These are phyloP conservation scores for Masnerella sp. DNA, from an alignment of 2,888 invertebrate genomes.

Conservation along the genomic window DNA sequence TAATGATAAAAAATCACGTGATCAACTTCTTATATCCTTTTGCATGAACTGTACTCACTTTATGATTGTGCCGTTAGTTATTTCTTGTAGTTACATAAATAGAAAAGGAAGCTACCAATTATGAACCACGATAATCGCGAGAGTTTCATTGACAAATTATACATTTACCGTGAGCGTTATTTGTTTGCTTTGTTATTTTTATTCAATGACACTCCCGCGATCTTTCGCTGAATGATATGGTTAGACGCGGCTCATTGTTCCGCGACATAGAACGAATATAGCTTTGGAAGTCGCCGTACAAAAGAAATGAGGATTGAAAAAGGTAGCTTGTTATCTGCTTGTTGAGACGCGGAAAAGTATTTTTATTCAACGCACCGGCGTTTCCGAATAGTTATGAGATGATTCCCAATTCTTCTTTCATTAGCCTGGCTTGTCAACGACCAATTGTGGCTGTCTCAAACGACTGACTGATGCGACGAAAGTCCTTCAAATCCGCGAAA, in stretches of 20 bases:
- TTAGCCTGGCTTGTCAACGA: constrained; percentile 37
- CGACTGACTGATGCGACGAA: constrained; percentile 11
- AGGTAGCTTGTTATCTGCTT: constrained; percentile 53
- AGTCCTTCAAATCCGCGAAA: constrained; percentile 21
- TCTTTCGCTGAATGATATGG: constrained; percentile 15
- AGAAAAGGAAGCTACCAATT: too few relatives aligned
- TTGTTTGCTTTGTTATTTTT: constrained; percentile 30
- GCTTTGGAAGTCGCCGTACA: constrained; percentile 30
- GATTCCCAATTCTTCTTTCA: constrained; percentile 35
- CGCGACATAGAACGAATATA: constrained; percentile 15
- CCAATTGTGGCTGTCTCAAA: constrained; percentile 37
- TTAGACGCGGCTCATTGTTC: constrained; percentile 33
- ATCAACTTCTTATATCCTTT: too few relatives aligned
- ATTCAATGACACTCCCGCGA: constrained; percentile 29
- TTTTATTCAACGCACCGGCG: constrained; percentile 36
- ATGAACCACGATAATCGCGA: too few relatives aligned
- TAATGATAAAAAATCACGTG: too few relatives aligned
- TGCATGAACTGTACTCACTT: too few relatives aligned
- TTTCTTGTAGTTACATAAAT: too few relatives aligned
- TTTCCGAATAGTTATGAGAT: constrained; percentile 34
- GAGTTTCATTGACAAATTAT: too few relatives aligned
- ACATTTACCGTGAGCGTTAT: neutral
- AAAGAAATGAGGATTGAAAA: constrained; percentile 48
- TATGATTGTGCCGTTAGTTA: too few relatives aligned
- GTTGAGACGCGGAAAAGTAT: constrained; percentile 40